phyloP scores from a whole-genome alignment of 1,140 invertebrate genomes.

The Bombus superbus region DNA sequence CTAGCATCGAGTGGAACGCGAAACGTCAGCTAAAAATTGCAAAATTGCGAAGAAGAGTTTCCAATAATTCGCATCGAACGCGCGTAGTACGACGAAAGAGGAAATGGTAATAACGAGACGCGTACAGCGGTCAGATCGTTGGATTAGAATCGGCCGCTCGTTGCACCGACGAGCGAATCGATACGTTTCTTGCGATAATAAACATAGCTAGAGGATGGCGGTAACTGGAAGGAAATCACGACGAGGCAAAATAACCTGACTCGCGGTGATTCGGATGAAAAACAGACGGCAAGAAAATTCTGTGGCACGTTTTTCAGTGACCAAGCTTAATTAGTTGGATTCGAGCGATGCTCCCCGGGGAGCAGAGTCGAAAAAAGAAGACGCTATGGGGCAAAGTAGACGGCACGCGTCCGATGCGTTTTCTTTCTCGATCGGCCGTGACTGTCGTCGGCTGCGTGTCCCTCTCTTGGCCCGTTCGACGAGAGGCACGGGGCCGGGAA shows the following conservation, averaged over 20 bases:
- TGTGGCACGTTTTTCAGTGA: slow-evolving; percentile 12
- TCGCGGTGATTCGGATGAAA: neutral
- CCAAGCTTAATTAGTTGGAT: slow-evolving; percentile 57
- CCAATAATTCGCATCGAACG: too few relatives aligned
- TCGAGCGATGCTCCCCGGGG: neutral
- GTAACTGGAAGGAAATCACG: neutral
- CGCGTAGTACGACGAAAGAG: too few relatives aligned
- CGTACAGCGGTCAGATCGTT: too few relatives aligned
- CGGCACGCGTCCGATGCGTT: slow-evolving; percentile 21
- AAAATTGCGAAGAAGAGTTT: neutral
- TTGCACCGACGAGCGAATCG: neutral
- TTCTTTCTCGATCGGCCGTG: slow-evolving; percentile 47
- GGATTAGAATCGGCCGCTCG: neutral
- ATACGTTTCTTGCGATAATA: neutral
- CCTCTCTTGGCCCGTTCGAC: neutral
- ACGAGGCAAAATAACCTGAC: neutral
- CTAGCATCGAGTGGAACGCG: too few relatives aligned
- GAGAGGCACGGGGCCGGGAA: too few relatives aligned
- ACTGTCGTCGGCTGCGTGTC: slow-evolving; percentile 13
- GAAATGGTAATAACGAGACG: too few relatives aligned
- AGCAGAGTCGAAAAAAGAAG: neutral
- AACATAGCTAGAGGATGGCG: neutral
- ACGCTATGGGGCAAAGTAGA: too few relatives aligned
- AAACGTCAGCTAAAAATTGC: too few relatives aligned
- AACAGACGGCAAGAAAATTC: neutral